A percentile compares a stretch with the other conserved stretches of the same genome.
Evolutionary conservation across 2,797 vertebrate genomes (phyloP).

Genomic region (Syndactyla subalaris): DNA sequence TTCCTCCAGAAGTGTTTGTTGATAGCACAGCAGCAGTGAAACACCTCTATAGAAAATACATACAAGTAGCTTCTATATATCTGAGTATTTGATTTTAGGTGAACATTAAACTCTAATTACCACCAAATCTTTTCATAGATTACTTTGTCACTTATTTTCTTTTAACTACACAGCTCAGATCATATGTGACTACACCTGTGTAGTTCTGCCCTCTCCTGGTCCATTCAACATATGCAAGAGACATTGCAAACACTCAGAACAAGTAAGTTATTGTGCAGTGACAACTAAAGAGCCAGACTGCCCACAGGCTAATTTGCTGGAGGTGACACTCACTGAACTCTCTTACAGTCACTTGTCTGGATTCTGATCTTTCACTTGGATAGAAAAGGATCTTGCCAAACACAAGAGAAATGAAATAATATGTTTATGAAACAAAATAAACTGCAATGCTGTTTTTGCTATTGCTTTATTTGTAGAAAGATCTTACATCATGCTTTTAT

Average conservation of each 20-base stretch:
- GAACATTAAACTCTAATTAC: not conserved
- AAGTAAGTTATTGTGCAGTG: not conserved
- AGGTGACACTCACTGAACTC: not conserved
- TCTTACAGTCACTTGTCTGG: not conserved
- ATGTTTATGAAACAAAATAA: not conserved
- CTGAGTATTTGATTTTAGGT: not conserved
- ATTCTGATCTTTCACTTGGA: not conserved
- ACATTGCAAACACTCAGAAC: fast-evolving
- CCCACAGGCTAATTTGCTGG: not conserved
- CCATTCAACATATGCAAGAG: not conserved
- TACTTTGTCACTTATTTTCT: not conserved
- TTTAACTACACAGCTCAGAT: fast-evolving
- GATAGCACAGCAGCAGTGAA: not conserved
- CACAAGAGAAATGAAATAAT: not conserved
- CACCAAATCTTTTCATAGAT: not conserved
- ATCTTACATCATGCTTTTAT: not conserved
- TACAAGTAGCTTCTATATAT: not conserved
- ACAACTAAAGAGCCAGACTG: not conserved
- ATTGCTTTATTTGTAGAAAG: not conserved
- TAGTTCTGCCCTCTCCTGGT: conserved; percentile 64
- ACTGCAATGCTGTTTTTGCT: not conserved
- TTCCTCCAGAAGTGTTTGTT: not conserved
- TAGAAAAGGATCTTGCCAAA: not conserved
- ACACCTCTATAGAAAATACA: not conserved
- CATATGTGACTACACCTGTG: not conserved